Evolutionary conservation across 2,888 invertebrate species (phyloP).

Genomic region (Pocota personata): DNA sequence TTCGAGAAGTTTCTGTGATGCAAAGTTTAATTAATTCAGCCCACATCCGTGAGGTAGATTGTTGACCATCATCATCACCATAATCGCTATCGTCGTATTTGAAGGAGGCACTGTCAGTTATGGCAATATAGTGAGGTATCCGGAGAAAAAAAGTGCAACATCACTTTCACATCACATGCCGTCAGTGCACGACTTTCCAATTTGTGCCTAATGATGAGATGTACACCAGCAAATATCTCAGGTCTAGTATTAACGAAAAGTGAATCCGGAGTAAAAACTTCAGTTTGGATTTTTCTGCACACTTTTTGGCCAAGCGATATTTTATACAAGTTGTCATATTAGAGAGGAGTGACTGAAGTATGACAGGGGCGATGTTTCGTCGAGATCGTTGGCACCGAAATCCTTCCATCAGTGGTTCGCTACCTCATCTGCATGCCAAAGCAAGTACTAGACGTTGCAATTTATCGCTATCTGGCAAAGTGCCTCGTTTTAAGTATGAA

Average conservation of each 20-base stretch:
- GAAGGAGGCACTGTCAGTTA: background rate
- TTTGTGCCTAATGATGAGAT: conserved; percentile 24
- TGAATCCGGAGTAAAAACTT: background rate
- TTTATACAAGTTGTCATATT: conserved; percentile 11
- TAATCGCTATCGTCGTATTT: background rate
- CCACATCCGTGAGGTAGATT: conserved; percentile 50
- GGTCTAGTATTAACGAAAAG: background rate
- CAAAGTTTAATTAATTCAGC: conserved; percentile 23
- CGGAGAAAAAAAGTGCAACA: background rate
- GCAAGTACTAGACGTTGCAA: conserved; percentile 13
- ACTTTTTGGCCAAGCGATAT: background rate
- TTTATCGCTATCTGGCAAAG: background rate
- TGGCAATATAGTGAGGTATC: background rate
- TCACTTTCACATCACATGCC: conserved; percentile 46
- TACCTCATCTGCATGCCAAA: background rate
- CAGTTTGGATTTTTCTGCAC: background rate
- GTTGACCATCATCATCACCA: conserved; percentile 37
- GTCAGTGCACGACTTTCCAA: conserved; percentile 53
- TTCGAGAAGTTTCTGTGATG: conserved; percentile 18
- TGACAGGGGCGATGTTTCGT: background rate
- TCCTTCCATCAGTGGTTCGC: background rate
- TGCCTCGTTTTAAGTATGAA: background rate
- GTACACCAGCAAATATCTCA: background rate
- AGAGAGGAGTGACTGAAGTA: background rate
- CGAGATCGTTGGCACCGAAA: background rate